Conservation (phyloP, 2,113 vertebrate species). For the Boulengerochromis microlepis region DNA sequence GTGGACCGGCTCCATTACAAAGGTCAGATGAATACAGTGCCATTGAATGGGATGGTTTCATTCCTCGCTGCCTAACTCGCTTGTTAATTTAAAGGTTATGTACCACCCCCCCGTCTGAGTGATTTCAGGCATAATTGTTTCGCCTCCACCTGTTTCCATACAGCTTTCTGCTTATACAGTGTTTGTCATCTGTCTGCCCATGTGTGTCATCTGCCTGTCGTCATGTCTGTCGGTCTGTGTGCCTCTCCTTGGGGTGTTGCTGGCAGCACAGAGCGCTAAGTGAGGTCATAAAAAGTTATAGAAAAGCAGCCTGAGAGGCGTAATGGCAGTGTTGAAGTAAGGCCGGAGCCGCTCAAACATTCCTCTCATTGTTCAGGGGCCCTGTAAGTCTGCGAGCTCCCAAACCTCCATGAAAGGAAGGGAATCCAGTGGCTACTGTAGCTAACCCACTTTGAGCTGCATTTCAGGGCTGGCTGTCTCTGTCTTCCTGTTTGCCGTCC, state of each 20-base stretch:
- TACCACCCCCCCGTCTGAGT: background rate
- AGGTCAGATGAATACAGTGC: constrained; percentile 72
- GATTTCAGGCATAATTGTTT: background rate
- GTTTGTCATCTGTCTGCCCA: background rate
- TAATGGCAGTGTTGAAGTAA: constrained; percentile 41
- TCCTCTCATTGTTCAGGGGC: constrained; percentile 76
- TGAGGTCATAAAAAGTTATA: constrained; percentile 64
- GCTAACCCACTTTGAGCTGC: constrained; percentile 33
- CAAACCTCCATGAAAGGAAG: constrained; percentile 71
- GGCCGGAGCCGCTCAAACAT: constrained; percentile 63
- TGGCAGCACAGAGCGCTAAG: background rate
- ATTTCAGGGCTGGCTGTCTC: background rate
- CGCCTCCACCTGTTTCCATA: constrained; percentile 34
- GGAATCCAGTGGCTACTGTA: constrained; percentile 62
- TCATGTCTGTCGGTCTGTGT: background rate
- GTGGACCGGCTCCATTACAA: constrained; percentile 59
- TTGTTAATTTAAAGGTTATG: constrained; percentile 10
- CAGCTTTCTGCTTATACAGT: background rate
- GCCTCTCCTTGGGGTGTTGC: background rate
- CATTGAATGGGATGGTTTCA: constrained; percentile 51
- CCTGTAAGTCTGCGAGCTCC: constrained; percentile 62
- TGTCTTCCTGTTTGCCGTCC: background rate
- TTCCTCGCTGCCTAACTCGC: constrained; percentile 8
- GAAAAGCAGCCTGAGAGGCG: constrained; percentile 43
- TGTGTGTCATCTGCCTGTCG: constrained; percentile 16